Evolutionary conservation across 2,888 invertebrate species (phyloP), one percentile per base, ranked within the genome.

Genomic region (Cabera pusaria): DNA sequence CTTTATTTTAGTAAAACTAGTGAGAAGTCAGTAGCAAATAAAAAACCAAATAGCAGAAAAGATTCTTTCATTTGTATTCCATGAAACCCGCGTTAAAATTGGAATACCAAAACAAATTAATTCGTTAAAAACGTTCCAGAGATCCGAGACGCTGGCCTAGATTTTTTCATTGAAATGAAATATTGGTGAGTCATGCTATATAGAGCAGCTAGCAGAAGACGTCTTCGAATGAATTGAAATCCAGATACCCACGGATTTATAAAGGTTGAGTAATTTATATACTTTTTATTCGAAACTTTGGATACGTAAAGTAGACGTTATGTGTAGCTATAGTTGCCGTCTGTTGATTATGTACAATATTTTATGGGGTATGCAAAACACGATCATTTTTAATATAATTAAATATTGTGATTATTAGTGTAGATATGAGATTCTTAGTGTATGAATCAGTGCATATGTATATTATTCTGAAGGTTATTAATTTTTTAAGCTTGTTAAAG

Each of bases 181-280:
- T 34, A 34, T 40, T 21, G 5, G 21, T 41, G 40, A 41, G 24
- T 35, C 40, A 41, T 22, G 1, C n/a, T 10, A 28, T 7, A 10
- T n/a, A 8, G 16, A 26, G 10, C 6, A 7, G n/a, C n/a, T n/a
- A n/a, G n/a, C 8, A 10, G 17, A 17, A 28, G 23, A 16, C 23
- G 9, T n/a, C 6, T 23, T 8, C 7, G 29, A 16, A 29, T 34
- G 34, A 24, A 40, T 40, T 19, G 34, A 9, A 22, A 21, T 17
- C 31, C 7, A 27, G n/a, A 39, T 19, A 29, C 5, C 12, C n/a
- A 25, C 19, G 12, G 5, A 20, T 37, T 37, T 14, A 20, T 21
- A 9, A 25, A 10, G 6, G 5, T 6, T 19, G 11, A 12, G 5
- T 22, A 14, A 21, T 7, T 23, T 4, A 6, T 18, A 5, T 18